These are phyloP conservation scores for Gopherus evgoodei DNA, from an alignment of 2,113 vertebrate species.

Conservation along the genomic window DNA sequence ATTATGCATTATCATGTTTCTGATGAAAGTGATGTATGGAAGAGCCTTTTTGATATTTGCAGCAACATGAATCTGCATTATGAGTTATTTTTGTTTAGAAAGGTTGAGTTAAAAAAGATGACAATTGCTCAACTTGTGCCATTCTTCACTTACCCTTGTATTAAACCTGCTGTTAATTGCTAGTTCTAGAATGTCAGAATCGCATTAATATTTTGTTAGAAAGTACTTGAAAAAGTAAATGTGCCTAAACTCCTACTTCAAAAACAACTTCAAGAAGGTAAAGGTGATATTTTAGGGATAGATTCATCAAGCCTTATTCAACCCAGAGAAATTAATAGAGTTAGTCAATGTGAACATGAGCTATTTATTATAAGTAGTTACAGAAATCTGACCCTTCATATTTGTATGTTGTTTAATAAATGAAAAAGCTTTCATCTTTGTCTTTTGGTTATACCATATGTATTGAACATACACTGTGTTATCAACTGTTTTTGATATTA, in stretches of 20 bases:
- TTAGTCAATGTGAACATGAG: background rate
- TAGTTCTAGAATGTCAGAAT: background rate
- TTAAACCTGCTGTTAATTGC: background rate
- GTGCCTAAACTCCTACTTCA: background rate
- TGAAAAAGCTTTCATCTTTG: background rate
- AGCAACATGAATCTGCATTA: background rate
- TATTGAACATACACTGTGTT: background rate
- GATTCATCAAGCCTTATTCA: background rate
- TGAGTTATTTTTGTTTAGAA: constrained; percentile 43
- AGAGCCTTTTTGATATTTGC: constrained; percentile 40
- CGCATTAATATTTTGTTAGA: background rate
- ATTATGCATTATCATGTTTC: constrained; percentile 40
- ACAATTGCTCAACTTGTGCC: background rate
- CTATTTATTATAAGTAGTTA: background rate
- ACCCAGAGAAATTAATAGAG: background rate
- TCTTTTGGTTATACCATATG: background rate
- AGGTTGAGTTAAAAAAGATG: background rate
- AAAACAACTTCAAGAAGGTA: background rate
- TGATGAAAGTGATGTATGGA: constrained; percentile 33
- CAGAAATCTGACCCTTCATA: background rate
- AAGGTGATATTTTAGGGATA: background rate
- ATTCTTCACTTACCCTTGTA: background rate
- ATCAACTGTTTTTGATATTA: background rate
- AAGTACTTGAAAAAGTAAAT: background rate
- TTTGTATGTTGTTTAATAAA: background rate